These are phyloP conservation scores for Lasioglossum morio DNA, from an alignment of 2,888 invertebrate genomes.

Conservation along the genomic window DNA sequence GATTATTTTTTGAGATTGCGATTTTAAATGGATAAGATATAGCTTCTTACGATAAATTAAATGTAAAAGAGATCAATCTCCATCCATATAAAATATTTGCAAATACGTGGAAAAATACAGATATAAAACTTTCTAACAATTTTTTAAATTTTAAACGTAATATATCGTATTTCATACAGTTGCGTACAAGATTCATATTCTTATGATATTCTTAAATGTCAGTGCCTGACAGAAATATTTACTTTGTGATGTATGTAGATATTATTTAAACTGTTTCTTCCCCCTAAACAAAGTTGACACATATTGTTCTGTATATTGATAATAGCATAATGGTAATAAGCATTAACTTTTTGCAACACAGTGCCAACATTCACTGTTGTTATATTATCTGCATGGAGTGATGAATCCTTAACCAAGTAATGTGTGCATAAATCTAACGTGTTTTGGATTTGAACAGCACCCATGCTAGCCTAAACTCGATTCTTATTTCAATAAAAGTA, in stretches of 20 bases:
- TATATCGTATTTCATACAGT: constrained; percentile 1
- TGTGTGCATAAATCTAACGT: background rate
- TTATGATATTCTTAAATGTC: constrained; percentile 6
- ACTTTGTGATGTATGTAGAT: constrained; percentile 6
- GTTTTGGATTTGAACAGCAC: background rate
- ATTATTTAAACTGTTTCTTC: background rate
- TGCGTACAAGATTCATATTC: constrained; percentile 13
- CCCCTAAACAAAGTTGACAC: background rate
- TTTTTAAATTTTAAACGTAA: background rate
- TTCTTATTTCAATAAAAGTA: background rate
- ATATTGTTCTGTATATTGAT: constrained; percentile 18
- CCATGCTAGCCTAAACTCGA: background rate
- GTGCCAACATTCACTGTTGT: background rate
- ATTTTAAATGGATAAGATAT: background rate
- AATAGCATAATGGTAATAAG: background rate
- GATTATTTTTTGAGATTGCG: constrained; percentile 23
- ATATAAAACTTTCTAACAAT: constrained; percentile 17
- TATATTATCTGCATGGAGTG: background rate
- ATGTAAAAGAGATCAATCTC: constrained; percentile 3
- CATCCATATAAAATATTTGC: background rate
- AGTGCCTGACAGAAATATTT: constrained; percentile 9
- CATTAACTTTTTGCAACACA: background rate
- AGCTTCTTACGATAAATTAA: background rate
- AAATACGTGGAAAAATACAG: constrained; percentile 16
- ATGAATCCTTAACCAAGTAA: background rate